These are phyloP conservation scores for Brachionus sp. DNA, from an alignment of 1,140 invertebrate genomes.

Conservation along the genomic window DNA sequence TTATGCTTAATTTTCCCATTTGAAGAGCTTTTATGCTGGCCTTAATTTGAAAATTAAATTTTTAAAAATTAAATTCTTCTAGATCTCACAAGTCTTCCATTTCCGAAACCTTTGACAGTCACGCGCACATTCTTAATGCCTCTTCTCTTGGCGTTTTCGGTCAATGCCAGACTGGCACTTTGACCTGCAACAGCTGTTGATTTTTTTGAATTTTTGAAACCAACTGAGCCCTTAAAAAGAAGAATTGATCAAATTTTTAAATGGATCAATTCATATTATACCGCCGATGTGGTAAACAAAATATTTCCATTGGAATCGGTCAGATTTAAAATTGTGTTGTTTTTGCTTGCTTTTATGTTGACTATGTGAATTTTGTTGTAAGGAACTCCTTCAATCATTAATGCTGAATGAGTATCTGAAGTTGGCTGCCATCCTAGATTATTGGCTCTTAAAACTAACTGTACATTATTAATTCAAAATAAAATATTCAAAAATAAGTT, in stretches of 20 bases:
- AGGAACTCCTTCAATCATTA: conserved; percentile 21
- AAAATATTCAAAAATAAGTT: background rate
- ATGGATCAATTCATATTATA: background rate
- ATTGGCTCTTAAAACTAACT: background rate
- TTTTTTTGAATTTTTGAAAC: conserved; percentile 46
- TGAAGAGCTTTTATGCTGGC: conserved; percentile 34
- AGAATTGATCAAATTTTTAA: background rate
- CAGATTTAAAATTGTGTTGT: conserved; percentile 38
- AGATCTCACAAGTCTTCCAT: conserved; percentile 23
- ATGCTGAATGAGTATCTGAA: background rate
- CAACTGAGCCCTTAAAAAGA: background rate
- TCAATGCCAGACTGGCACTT: conserved; percentile 3
- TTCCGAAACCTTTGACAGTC: conserved; percentile 31
- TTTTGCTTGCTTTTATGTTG: conserved; percentile 39
- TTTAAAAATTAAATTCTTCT: background rate
- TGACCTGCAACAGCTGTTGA: conserved; percentile 44
- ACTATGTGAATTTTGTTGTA: conserved; percentile 35
- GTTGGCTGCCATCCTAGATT: conserved; percentile 40
- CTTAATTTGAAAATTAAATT: background rate
- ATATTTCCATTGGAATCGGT: conserved; percentile 21
- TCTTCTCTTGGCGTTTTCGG: conserved; percentile 24
- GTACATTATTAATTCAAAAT: background rate
- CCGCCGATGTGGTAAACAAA: conserved; percentile 19
- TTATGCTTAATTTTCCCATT: conserved; percentile 37
- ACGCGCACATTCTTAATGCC: conserved; percentile 30